Conservation (phyloP, 2,888 invertebrate genomes). For the Andricus quercusramuli region DNA sequence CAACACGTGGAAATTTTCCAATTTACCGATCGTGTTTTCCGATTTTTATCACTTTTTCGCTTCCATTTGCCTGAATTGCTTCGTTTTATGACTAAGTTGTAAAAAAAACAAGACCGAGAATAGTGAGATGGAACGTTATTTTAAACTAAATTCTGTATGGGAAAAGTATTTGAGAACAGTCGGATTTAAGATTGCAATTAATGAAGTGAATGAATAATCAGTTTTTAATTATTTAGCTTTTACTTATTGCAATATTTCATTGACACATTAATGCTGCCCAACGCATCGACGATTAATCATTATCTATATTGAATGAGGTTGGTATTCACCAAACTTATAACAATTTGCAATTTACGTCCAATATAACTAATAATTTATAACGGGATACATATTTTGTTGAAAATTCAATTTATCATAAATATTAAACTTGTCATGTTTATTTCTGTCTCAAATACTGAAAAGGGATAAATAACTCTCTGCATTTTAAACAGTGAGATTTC, state of each 20-base stretch:
- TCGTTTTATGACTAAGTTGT: slow-evolving; percentile 14
- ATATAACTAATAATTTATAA: background rate
- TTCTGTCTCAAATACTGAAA: background rate
- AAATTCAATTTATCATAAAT: background rate
- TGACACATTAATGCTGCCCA: background rate
- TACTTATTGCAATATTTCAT: background rate
- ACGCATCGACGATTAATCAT: slow-evolving; percentile 14
- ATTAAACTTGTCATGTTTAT: background rate
- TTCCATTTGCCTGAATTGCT: background rate
- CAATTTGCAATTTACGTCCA: slow-evolving; percentile 4
- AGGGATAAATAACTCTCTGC: too few relatives aligned
- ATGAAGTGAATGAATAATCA: background rate
- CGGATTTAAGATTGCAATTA: background rate
- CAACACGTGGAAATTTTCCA: background rate
- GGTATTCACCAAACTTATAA: background rate
- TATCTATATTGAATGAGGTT: background rate
- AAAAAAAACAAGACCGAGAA: background rate
- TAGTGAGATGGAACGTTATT: background rate
- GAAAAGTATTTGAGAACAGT: background rate
- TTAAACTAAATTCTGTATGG: background rate
- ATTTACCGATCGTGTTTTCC: background rate
- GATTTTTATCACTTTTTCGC: slow-evolving; percentile 14
- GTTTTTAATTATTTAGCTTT: background rate
- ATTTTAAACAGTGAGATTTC: too few relatives aligned
- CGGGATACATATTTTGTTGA: background rate